phyloP scores from a whole-genome alignment of 2,113 vertebrate species.

The Malaclemys terrapin region DNA sequence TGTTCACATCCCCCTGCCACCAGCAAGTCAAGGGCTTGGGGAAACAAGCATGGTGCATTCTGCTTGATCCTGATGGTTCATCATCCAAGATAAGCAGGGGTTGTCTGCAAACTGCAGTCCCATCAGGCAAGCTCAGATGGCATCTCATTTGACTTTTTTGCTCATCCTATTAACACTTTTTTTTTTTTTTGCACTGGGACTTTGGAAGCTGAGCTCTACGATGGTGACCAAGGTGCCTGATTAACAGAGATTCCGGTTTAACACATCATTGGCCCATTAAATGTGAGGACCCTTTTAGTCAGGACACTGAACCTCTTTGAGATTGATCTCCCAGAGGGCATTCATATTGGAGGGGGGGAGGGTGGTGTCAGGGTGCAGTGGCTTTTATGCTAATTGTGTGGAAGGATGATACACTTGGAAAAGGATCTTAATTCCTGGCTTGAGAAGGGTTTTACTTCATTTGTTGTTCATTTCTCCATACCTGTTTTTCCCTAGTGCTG shows the following conservation, averaged over 20 bases:
- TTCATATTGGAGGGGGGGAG: slow-evolving; percentile 24
- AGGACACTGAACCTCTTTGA: slow-evolving; percentile 50
- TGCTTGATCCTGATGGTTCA: slow-evolving; percentile 70
- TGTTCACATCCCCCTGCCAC: slow-evolving; percentile 58
- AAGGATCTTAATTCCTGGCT: slow-evolving; percentile 3
- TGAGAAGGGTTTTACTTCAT: not conserved
- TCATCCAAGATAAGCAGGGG: slow-evolving; percentile 76
- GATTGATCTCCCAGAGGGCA: slow-evolving; percentile 27
- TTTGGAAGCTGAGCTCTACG: slow-evolving; percentile 58
- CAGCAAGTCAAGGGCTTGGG: slow-evolving; percentile 70
- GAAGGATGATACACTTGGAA: slow-evolving; percentile 38
- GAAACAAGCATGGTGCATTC: slow-evolving; percentile 61
- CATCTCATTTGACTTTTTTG: slow-evolving; percentile 75
- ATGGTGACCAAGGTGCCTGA: slow-evolving; percentile 45
- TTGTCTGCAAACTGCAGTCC: slow-evolving; percentile 76
- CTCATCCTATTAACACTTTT: slow-evolving; percentile 72
- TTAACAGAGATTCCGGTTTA: slow-evolving; percentile 50
- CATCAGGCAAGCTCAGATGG: slow-evolving; percentile 75
- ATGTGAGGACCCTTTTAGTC: slow-evolving; percentile 62
- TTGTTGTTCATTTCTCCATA: slow-evolving; percentile 2
- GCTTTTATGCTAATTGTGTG: not conserved
- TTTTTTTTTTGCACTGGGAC: not conserved
- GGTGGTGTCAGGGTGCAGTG: not conserved
- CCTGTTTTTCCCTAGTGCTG: not conserved
- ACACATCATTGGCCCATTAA: slow-evolving; percentile 70